Base-by-base conservation (phyloP, 2,888 invertebrate species). In the Sphaerolaimus hirsutus region DNA sequence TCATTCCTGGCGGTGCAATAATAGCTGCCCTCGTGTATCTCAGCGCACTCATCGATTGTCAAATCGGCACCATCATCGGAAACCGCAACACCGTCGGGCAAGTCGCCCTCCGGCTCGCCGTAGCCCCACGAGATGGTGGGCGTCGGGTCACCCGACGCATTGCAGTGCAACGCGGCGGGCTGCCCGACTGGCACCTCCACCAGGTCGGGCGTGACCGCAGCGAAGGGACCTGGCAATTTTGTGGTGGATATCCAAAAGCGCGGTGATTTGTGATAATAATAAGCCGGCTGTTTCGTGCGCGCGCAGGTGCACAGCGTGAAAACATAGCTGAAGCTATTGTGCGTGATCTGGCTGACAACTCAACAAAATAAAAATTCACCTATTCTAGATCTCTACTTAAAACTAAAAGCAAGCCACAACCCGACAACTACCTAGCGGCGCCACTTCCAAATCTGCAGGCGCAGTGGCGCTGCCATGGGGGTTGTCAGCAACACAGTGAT, bases 121-220 rank as follows among this genome's bases (percentile, higher is more conserved):
- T 32, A 40, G 4, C n/a, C 26, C 65, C 66, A 66, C 17, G 62
- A 58, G 43, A 66, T 65, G 24, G 63, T 55, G 2, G 66, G 66
- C 2, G 59, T 57, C 2, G 66, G 66, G 3, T 60, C 58, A 26
- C 65, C 66, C 10, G 59, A 54, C 27, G 65, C 65, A 47, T 60
- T 60, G 52, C 66, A 66, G 46, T 58, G 56, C 32, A 66, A 59
- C 38, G 56, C 58, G 45, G 66, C 57, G 1, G 58, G 58, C 2
- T 58, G 62, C 5, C 64, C 65, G 24, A 60, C 52, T n/a, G n/a
- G n/a, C n/a, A n/a, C n/a, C n/a, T n/a, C n/a, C n/a, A n/a, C n/a
- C n/a, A n/a, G n/a, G n/a, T n/a, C n/a, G n/a, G 19, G 58, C 56
- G 12, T 17, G 17, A 32, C 17, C 32, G 17, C 17, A 17, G 17